Percentiles rank a stretch among this genome's conserved stretches.
Conservation (phyloP, 2,888 invertebrate genomes). For the Tenthredo livida region DNA sequence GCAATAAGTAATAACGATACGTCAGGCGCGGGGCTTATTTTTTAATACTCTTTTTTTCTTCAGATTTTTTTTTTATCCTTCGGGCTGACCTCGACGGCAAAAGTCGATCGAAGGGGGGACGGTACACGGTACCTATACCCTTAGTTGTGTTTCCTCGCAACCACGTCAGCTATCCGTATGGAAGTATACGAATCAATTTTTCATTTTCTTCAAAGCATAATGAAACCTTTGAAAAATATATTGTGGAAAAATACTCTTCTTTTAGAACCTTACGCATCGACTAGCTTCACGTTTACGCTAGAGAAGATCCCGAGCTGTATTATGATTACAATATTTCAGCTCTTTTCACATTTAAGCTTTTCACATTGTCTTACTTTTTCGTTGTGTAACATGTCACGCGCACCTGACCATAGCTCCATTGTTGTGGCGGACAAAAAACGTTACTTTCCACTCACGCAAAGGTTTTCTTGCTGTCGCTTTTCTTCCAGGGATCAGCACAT, state of each 20-base stretch:
- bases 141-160: constrained; percentile 32
- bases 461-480: too few relatives aligned
- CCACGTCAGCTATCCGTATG: not conserved
- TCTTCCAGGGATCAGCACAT: not conserved
- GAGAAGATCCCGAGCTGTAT: not conserved
- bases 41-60: constrained; percentile 31
- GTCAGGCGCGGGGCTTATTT: not conserved
- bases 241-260: not conserved
- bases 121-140: constrained; percentile 2
- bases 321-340: not conserved
- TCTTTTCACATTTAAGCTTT: not conserved
- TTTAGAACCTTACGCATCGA: not conserved
- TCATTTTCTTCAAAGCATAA: constrained; percentile 30
- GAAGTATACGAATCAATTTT: constrained; percentile 5
- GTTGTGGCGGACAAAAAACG: not conserved
- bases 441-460: constrained; percentile 7
- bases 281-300: not conserved
- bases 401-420: constrained; percentile 5
- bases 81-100: constrained; percentile 15
- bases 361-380: not conserved
- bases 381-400: not conserved
- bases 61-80: constrained; percentile 27
- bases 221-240: constrained; percentile 8
- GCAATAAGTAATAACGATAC: constrained; percentile 3
- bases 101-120: constrained; percentile 36